Evolutionary conservation across 2,797 vertebrate species (phyloP), one percentile per base, ranked within the genome.

Genomic region (Argya squamiceps): DNA sequence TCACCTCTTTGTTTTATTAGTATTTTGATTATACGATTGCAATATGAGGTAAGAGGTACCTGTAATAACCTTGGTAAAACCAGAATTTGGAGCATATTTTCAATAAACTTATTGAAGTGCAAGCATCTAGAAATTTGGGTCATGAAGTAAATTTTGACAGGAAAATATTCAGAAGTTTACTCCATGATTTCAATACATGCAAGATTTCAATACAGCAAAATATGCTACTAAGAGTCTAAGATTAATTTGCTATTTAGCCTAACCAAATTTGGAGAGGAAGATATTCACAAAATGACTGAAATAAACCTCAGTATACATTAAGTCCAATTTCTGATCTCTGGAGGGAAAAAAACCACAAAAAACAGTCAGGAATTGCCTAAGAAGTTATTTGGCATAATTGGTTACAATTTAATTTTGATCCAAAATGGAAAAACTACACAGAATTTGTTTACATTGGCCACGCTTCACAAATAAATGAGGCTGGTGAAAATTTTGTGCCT

Each of bases 391-490:
- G 67, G 16, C 43, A 81, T 39, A 85, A 65, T 9, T 26, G 4
- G 20, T 70, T 89, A 80, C 24, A 46, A 73, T 75, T 83, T 83
- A 15, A 27, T 60, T 93, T 88, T 89, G 13, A 20, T 80, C 53
- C 36, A 71, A 89, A 85, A 89, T 37, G 21, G 29, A 77, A 92
- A 84, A 60, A 34, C 10, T 22, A 10, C 62, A 32, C 39, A 49
- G 56, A 34, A 30, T 77, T 37, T 76, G 34, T 84, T 94, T 82
- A 62, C 71, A 39, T 77, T 8, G 32, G 74, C 80, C 67, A 83
- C 2, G 16, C 59, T 92, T 93, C 56, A 85, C 60, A 91, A 92
- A 93, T 68, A 95, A 88, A 92, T 67, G 27, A 94, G 50, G 84
- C 69, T 47, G 16, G 64, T 75, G 78, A 64, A 86, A 96, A 56